Evolutionary conservation across 2,113 vertebrate genomes (phyloP), one percentile per base, ranked within the genome.

Genomic region (Corythornis madagascariensis): DNA sequence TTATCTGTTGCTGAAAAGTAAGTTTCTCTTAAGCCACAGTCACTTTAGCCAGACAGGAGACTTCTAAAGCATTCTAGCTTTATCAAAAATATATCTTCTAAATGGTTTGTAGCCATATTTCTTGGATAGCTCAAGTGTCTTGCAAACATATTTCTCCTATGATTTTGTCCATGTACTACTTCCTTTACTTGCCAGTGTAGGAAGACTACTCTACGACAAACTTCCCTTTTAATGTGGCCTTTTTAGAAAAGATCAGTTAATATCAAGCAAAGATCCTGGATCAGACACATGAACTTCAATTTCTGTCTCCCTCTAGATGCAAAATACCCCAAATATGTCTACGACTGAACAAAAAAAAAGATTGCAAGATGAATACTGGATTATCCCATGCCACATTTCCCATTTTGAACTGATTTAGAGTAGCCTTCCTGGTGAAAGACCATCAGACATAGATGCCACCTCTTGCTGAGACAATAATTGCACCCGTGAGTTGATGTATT

Each of bases 281-380:
- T 71, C 5, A 42, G 21, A 29, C 5, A 25, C 0, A 4, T 15
- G 10, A 59, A 45, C 2, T 11, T 84, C 28, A 16, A 7, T 45
- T 78, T 82, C 13, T 63, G 2, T 71, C 15, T 63, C 17, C 4
- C 7, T 73, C 16, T 78, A 29, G 11, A 10, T 61, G 6, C 6
- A 8, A 7, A 77, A 63, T 15, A 0, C 0, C 14, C 2, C 13
- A 69, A 22, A 22, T 2, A 7, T 11, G 35, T 1, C 10, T 61
- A n/a, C 0, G 0, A 6, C 38, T 71, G 13, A 4, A 67, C 6
- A 7, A 35, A 4, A 35, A 4, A 35, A 40, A 74, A 45, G 26
- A 45, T 7, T 13, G 3, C 2, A 53, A 66, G 33, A 73, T 9
- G 10, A 57, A 1, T 48, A 16, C 57, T 22, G 19, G 5, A 11